A percentile compares a stretch with the other conserved stretches of the same genome.
phyloP scores from a whole-genome alignment of 2,113 vertebrate species.

The Gymnobelideus leadbeateri region DNA sequence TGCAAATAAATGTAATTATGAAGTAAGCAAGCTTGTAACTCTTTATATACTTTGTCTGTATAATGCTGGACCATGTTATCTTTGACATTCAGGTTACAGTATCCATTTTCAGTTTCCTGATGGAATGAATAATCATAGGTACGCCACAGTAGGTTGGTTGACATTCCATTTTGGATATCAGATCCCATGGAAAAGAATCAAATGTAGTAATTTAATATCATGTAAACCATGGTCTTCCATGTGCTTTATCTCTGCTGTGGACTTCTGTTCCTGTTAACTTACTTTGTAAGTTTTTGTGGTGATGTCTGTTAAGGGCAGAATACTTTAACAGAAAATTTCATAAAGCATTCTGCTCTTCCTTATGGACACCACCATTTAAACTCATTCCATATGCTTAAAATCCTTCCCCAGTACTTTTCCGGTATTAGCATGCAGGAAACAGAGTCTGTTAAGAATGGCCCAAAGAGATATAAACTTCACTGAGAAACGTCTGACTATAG shows the following conservation, averaged over 20 bases:
- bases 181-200: neutral
- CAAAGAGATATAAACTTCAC: neutral
- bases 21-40: neutral
- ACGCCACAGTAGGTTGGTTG: neutral
- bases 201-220: neutral
- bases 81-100: neutral
- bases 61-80: slow-evolving; percentile 34
- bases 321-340: neutral
- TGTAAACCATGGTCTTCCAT: neutral
- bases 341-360: neutral
- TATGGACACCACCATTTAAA: neutral
- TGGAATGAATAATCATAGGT: neutral
- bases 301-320: neutral
- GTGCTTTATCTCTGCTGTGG: neutral
- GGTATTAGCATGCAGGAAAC: slow-evolving; percentile 14
- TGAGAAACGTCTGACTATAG: slow-evolving; percentile 1
- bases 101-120: slow-evolving; percentile 25
- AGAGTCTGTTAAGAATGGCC: neutral
- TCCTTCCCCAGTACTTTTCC: slow-evolving; percentile 8
- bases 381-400: neutral
- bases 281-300: neutral
- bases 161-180: neutral
- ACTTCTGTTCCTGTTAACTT: neutral
- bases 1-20: slow-evolving; percentile 36
- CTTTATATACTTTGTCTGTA: slow-evolving; percentile 40